Conservation (phyloP, 2,113 vertebrate species). For the Phainopepla nitens region DNA sequence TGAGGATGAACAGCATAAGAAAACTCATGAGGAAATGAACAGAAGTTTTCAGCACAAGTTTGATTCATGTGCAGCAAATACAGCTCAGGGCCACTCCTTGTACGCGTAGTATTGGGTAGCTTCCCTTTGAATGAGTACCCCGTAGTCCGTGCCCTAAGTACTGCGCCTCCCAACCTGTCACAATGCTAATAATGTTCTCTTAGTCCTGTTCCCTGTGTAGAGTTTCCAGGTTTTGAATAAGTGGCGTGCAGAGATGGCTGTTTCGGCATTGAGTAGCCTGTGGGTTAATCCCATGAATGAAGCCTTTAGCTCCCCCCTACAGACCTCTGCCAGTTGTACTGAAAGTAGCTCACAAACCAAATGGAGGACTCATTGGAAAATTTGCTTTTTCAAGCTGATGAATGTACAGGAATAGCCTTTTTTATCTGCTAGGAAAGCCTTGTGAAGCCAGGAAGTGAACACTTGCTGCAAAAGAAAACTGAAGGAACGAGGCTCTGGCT, state of each 20-base stretch:
- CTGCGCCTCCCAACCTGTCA: not conserved
- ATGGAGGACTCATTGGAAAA: not conserved
- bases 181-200: not conserved
- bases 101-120: not conserved
- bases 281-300: not conserved
- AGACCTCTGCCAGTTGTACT: not conserved
- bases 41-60: not conserved
- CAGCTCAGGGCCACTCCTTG: slow-evolving; percentile 17
- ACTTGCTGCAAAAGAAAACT: not conserved
- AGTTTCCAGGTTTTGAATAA: not conserved
- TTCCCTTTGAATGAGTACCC: not conserved
- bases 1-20: not conserved
- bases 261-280: not conserved
- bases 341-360: not conserved
- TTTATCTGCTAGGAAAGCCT: not conserved
- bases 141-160: not conserved
- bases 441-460: not conserved
- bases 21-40: slow-evolving; percentile 35
- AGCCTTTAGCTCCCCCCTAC: not conserved
- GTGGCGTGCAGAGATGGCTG: not conserved
- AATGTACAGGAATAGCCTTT: not conserved
- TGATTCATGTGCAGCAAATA: not conserved
- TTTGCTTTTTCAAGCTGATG: not conserved
- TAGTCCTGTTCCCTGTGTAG: not conserved
- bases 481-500: not conserved